Base-by-base conservation (phyloP, 2,113 vertebrate species). In the Ceyx margarethae region DNA sequence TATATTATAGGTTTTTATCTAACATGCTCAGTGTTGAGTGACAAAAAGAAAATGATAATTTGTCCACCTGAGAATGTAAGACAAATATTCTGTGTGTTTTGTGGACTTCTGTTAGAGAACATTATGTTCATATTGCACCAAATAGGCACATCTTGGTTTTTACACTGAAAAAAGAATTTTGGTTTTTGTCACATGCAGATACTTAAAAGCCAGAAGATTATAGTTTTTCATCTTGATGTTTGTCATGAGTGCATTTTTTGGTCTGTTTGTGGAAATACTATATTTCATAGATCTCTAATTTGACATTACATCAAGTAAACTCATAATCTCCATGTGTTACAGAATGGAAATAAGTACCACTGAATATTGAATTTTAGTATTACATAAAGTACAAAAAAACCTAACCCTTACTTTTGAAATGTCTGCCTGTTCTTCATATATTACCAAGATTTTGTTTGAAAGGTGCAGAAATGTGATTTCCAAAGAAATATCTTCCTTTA, bases 21-120 rank as follows among this genome's bases (percentile, higher is more conserved):
- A 76, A 71, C 50, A 26, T 87, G 54, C 50, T 89, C 62, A 58
- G 42, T 73, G 66, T 72, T 86, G 90, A 94, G 35, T 90, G 93
- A 90, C 69, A 91, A 89, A 83, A 90, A 79, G 80, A 73, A 94
- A 94, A 94, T 76, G n/a, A 79, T 86, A 89, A 78, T 72, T 37
- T 73, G 54, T 35, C 79, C 74, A 90, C 69, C 83, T 85, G 74
- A 65, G 88, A 93, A 46, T 88, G 42, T 42, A 86, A 84, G 73
- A 95, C 66, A 91, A 94, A 90, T 66, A 28, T 72, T 86, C 94
- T 17, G 16, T 43, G 46, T 89, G 43, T 85, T 76, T 42, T 72
- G 42, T 73, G 56, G 62, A 31, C 58, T 86, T 76, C 21, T 40
- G 22, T 58, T 57, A 84, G 62, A 78, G 79, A 74, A 78, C 4